Conservation (phyloP, 2,113 vertebrate species). For the Gobiocypris rarus region DNA sequence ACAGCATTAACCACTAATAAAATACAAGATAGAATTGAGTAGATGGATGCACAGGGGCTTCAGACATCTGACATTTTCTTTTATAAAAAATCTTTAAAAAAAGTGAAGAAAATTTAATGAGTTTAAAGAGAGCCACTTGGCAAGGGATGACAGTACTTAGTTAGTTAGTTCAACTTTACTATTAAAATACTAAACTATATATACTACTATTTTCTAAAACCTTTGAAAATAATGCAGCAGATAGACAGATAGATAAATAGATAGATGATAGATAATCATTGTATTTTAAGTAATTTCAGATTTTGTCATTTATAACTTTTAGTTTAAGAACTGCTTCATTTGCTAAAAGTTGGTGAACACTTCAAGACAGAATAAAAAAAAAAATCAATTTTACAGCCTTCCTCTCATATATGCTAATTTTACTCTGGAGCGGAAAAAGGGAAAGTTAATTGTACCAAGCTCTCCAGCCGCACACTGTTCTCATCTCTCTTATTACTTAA, state of each 20-base stretch:
- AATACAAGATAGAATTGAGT: neutral
- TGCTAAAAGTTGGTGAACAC: conserved; percentile 15
- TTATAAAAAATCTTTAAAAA: neutral
- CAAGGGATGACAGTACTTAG: too few relatives aligned
- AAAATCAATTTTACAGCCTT: conserved; percentile 18
- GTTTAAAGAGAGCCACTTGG: too few relatives aligned
- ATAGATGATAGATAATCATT: too few relatives aligned
- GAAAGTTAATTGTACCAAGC: neutral
- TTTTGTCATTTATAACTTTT: too few relatives aligned
- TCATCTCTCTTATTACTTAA: conserved; percentile 48
- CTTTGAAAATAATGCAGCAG: neutral
- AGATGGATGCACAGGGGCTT: neutral
- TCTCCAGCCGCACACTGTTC: conserved; percentile 13
- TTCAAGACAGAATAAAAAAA: neutral
- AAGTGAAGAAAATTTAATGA: too few relatives aligned
- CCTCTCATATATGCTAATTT: conserved; percentile 7
- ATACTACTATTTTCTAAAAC: too few relatives aligned
- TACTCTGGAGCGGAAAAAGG: neutral
- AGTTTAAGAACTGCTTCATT: neutral
- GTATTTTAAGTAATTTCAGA: too few relatives aligned
- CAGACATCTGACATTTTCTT: neutral
- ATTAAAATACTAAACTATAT: too few relatives aligned
- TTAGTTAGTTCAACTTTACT: too few relatives aligned
- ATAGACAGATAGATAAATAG: neutral
- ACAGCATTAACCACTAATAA: conserved; percentile 20